Conservation (phyloP, 2,797 vertebrate species). For the Fistularia commersonii region DNA sequence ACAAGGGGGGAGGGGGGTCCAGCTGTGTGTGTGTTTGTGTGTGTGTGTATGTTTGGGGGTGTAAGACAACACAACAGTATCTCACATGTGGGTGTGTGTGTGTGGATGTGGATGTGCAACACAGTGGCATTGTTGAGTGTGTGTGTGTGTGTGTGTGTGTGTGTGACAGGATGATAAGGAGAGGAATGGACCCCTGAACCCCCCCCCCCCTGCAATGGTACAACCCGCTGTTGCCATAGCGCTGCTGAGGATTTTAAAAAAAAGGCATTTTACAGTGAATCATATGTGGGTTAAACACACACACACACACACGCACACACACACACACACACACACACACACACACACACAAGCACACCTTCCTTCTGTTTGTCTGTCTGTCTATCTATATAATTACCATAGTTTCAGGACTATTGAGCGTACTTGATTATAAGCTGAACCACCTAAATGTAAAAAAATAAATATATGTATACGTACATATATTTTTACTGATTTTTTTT, state of each 20-base stretch:
- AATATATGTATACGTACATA: too few species aligned
- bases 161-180: conserved; percentile 70
- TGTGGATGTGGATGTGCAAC: conserved; percentile 59
- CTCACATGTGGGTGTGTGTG: conserved; percentile 66
- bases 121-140: conserved; percentile 78
- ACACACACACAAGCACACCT: too few species aligned
- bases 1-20: conserved; percentile 53
- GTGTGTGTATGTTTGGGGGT: conserved; percentile 80
- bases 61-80: conserved; percentile 82
- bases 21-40: conserved; percentile 70
- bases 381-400: conserved; percentile 1
- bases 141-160: conserved; percentile 25
- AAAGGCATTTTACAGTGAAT: too few species aligned
- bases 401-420: too few species aligned
- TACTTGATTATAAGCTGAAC: too few species aligned
- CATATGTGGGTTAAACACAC: too few species aligned
- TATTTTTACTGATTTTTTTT: too few species aligned
- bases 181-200: conserved; percentile 72
- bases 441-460: too few species aligned
- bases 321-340: too few species aligned
- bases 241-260: conserved; percentile 22
- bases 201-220: conserved; percentile 53
- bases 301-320: too few species aligned
- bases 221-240: conserved; percentile 47
- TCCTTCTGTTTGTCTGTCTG: not conserved